Evolutionary conservation across 2,888 invertebrate genomes (phyloP).

Genomic region (Sarcophaga carnaria): DNA sequence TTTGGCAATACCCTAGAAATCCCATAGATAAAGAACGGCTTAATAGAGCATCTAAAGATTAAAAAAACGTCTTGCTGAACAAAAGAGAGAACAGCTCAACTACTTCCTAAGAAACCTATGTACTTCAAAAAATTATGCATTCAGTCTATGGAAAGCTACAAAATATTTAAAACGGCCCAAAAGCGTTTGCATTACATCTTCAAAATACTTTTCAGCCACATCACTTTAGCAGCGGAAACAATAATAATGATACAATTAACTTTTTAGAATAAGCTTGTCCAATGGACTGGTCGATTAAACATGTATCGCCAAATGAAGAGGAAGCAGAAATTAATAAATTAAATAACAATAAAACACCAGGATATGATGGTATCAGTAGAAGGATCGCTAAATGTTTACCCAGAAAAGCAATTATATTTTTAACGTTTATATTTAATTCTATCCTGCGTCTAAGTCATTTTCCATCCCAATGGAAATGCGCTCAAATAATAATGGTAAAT

Average conservation of each 20-base stretch:
- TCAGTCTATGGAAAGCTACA: background rate
- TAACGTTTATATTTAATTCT: constrained; percentile 27
- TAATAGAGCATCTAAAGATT: background rate
- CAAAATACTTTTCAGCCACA: background rate
- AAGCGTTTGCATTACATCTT: background rate
- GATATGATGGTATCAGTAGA: too few species aligned
- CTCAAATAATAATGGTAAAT: constrained; percentile 7
- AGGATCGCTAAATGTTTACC: background rate
- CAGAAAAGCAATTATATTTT: constrained; percentile 30
- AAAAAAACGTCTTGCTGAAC: too few species aligned
- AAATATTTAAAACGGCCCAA: background rate
- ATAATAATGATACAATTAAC: background rate
- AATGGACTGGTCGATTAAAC: background rate
- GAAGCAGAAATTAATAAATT: background rate
- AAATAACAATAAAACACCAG: too few species aligned
- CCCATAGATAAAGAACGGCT: background rate
- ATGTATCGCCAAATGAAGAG: constrained; percentile 1
- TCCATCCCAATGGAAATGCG: constrained; percentile 27
- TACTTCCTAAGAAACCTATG: too few species aligned
- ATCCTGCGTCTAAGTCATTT: constrained; percentile 27
- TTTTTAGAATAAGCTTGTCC: background rate
- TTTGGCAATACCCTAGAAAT: too few species aligned
- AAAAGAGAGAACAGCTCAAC: too few species aligned
- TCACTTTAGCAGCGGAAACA: background rate
- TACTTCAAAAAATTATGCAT: background rate